Conservation (phyloP, 2,797 vertebrate species). For the Bradypodion ventrale region DNA sequence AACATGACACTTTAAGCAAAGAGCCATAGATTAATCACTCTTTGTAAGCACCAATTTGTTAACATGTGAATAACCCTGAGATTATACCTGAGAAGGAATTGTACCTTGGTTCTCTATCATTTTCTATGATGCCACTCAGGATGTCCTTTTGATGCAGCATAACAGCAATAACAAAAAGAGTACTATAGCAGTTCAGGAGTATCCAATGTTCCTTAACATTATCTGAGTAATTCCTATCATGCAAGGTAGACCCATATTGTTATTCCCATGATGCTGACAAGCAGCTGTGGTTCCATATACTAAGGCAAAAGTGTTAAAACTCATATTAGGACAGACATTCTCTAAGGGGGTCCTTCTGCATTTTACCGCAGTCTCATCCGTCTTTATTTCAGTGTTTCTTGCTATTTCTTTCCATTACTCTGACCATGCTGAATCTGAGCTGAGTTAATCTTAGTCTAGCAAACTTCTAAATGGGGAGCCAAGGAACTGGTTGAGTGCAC, state of each 20-base stretch:
- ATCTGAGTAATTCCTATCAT: not conserved
- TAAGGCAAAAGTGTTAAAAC: no score
- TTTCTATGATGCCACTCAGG: no score
- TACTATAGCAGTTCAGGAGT: no score
- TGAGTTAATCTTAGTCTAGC: not conserved
- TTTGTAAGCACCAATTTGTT: not conserved
- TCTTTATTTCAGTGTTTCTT: not conserved
- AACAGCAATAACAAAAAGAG: not conserved
- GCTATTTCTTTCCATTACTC: not conserved
- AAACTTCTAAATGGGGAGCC: not conserved
- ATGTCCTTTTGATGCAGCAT: no score
- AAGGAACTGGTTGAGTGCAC: not conserved
- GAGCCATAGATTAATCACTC: not conserved
- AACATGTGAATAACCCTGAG: not conserved
- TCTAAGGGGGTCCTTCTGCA: no score
- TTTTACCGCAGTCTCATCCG: not conserved
- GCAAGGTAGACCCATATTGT: not conserved
- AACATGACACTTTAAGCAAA: not conserved
- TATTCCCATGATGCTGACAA: not conserved
- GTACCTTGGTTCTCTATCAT: not conserved
- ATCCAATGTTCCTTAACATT: not conserved
- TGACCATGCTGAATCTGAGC: not conserved
- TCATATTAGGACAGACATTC: not conserved
- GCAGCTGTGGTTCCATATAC: no score
- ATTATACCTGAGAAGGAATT: not conserved